Percentiles rank a stretch among this genome's conserved stretches.
Conservation (phyloP, 2,888 invertebrate genomes). For the Cyclophora albipunctata region DNA sequence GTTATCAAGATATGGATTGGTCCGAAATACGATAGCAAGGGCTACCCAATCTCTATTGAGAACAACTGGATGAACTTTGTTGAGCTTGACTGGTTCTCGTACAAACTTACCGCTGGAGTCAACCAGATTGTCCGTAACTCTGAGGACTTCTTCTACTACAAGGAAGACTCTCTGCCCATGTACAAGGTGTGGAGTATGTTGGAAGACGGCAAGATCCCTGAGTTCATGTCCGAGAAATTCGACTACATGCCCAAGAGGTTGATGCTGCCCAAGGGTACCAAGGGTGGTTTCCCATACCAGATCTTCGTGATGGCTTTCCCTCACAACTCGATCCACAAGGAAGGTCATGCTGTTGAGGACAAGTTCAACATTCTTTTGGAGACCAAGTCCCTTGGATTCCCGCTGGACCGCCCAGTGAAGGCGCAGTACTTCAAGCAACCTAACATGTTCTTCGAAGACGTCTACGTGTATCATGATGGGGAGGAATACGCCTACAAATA, state of each 20-base stretch:
- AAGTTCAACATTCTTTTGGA: slow-evolving; percentile 38
- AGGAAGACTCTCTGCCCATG: slow-evolving; percentile 78
- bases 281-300: slow-evolving; percentile 79
- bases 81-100: slow-evolving; percentile 76
- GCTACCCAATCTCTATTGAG: slow-evolving; percentile 65
- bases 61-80: slow-evolving; percentile 77
- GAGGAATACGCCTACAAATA: slow-evolving; percentile 43
- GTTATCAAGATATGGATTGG: slow-evolving; percentile 80
- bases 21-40: slow-evolving; percentile 79
- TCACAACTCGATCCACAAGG: slow-evolving; percentile 53
- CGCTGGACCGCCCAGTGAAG: slow-evolving; percentile 71
- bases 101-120: slow-evolving; percentile 76
- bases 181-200: slow-evolving; percentile 76
- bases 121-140: slow-evolving; percentile 81
- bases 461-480: slow-evolving; percentile 68
- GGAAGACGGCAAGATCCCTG: slow-evolving; percentile 66
- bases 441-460: slow-evolving; percentile 77
- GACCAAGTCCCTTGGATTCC: slow-evolving; percentile 72
- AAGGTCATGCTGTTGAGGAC: slow-evolving; percentile 18
- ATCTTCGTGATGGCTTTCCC: slow-evolving; percentile 79
- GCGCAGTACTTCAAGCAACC: slow-evolving; percentile 60
- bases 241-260: slow-evolving; percentile 80
- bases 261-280: slow-evolving; percentile 82
- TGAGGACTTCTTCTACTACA: slow-evolving; percentile 77
- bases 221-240: slow-evolving; percentile 69